These are phyloP conservation scores for Tethea ocularis DNA, from an alignment of 2,888 invertebrate species.

Conservation along the genomic window DNA sequence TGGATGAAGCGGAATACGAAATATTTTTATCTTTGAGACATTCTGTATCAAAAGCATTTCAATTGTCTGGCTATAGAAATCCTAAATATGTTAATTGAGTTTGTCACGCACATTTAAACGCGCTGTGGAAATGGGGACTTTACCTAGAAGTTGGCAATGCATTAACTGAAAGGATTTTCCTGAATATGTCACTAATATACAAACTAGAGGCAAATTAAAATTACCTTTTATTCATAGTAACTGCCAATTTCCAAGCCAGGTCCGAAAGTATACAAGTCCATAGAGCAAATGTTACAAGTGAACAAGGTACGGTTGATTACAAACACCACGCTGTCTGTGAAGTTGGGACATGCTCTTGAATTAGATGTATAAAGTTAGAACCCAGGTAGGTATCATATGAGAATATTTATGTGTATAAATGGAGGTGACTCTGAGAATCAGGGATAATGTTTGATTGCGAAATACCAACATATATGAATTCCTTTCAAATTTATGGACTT, in stretches of 20 bases:
- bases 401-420: background rate
- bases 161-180: constrained; percentile 1
- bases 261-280: constrained; percentile 7
- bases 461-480: background rate
- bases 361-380: constrained; percentile 10
- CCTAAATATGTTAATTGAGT: too few species aligned
- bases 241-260: constrained; percentile 1
- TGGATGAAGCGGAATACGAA: too few species aligned
- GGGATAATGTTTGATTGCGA: background rate
- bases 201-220: background rate
- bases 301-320: constrained; percentile 16
- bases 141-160: background rate
- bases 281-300: constrained; percentile 27
- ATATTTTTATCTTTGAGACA: too few species aligned
- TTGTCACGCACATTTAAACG: too few species aligned
- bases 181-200: background rate
- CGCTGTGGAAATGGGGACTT: background rate
- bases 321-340: constrained; percentile 8
- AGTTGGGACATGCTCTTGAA: constrained; percentile 4
- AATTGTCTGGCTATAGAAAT: too few species aligned
- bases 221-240: constrained; percentile 3
- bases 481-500: too few species aligned
- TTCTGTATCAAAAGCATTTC: too few species aligned
- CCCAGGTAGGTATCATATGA: constrained; percentile 10
- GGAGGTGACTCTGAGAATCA: background rate